Base-by-base conservation (phyloP, 2,888 invertebrate genomes). In the Eupeodes luniger region DNA sequence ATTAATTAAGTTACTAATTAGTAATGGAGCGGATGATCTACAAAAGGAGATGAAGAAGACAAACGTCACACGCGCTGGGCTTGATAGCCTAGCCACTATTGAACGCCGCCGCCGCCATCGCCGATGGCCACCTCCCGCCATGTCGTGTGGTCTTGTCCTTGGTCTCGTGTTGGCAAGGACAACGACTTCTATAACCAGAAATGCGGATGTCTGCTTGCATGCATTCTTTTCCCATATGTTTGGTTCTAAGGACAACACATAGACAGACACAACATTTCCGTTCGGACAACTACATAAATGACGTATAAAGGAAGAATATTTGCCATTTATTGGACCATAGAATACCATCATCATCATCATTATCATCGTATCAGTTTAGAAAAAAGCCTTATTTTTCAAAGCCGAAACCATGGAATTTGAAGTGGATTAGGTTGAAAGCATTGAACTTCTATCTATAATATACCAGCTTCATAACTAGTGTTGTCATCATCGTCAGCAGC, bases 1-100 rank as follows among this genome's bases (percentile, higher is more conserved):
- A 85, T 85, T 88, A 88, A 88, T 88, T 88, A 88, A 85, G 85
- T 88, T 79, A 75, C 88, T 81, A 88, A 88, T 88, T 81, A 88
- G 81, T 84, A 80, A 77, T 67, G 72, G 40, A 72, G 64, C 66
- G 77, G 81, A 85, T 85, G 85, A 81, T 66, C 51, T 44, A 5
- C 27, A 1, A 66, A 53, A 62, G 10, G 12, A 57, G 80, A 16
- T 7, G 66, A 47, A 5, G 40, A 16, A 16, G n/a, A 47, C 14
- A 19, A 40, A 0, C 10, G 11, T 27, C 4, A 11, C 27, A 27
- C 27, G 27, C 27, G 27, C 27, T 27, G 27, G 27, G 27, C 27
- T 27, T 27, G 27, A 27, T 27, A 27, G 27, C 27, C 1, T 27
- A 27, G 3, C 27, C 2, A 27, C 27, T 2, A 27, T 27, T 27